Conservation (phyloP, 2,888 invertebrate genomes). For the Aelia acuminata region DNA sequence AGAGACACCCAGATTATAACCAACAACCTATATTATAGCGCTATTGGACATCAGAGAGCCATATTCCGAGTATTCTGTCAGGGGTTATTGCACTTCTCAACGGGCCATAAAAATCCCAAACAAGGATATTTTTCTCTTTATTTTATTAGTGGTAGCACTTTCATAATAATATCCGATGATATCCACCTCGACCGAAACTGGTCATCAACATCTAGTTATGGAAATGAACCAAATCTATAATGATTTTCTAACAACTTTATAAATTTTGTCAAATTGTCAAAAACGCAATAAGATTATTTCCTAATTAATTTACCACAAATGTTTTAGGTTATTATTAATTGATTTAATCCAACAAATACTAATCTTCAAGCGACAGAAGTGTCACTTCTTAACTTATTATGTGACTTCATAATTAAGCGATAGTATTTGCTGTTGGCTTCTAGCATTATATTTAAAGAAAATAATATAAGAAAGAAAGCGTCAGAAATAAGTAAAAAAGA, state of each 20-base stretch:
- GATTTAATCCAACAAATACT: too few relatives aligned
- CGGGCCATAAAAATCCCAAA: slow-evolving; percentile 17
- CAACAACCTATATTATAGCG: slow-evolving; percentile 24
- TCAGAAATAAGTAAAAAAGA: too few relatives aligned
- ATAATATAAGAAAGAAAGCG: too few relatives aligned
- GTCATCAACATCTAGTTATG: slow-evolving; percentile 12
- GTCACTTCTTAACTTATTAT: too few relatives aligned
- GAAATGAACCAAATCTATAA: not conserved
- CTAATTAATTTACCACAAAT: not conserved
- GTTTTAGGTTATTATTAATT: too few relatives aligned
- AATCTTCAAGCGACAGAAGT: too few relatives aligned
- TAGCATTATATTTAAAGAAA: too few relatives aligned
- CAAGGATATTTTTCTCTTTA: slow-evolving; percentile 28
- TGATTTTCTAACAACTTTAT: not conserved
- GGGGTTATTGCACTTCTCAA: slow-evolving; percentile 25
- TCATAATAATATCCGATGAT: slow-evolving; percentile 14
- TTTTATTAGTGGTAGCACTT: slow-evolving; percentile 42
- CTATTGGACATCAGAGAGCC: not conserved
- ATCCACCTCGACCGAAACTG: not conserved
- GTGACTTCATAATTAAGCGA: too few relatives aligned
- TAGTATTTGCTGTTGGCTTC: too few relatives aligned
- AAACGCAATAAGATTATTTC: not conserved
- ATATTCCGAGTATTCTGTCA: not conserved
- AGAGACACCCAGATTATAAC: slow-evolving; percentile 8
- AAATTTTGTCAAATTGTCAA: not conserved